Evolutionary conservation across 2,888 invertebrate genomes (phyloP).

Genomic region (Syritta pipiens): DNA sequence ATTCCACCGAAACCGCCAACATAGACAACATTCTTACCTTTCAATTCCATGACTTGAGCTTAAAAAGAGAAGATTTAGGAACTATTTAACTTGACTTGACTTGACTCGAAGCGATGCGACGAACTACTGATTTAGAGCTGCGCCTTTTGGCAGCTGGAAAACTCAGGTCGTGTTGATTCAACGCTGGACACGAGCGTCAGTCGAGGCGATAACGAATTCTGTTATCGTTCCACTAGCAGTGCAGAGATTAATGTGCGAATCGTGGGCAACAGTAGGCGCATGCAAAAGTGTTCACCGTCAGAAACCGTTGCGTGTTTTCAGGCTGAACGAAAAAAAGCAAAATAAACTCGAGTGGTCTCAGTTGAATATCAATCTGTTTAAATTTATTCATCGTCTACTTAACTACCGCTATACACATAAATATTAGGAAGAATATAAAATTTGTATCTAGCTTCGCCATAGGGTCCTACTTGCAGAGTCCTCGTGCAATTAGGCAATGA

Average conservation of each 20-base stretch:
- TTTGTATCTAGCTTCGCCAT: not conserved
- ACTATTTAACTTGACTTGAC: not conserved
- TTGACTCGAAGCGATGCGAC: constrained; percentile 14
- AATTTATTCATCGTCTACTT: constrained; percentile 17
- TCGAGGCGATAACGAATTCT: too few relatives aligned
- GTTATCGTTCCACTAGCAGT: too few relatives aligned
- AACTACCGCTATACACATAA: not conserved
- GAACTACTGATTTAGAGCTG: constrained; percentile 20
- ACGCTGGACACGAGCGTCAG: not conserved
- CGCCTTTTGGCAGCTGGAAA: not conserved
- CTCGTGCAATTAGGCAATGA: constrained; percentile 22
- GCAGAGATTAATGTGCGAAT: too few relatives aligned
- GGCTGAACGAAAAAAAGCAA: too few relatives aligned
- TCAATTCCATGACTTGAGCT: constrained; percentile 24
- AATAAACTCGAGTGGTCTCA: not conserved
- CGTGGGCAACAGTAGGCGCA: too few relatives aligned
- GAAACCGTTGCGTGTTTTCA: too few relatives aligned
- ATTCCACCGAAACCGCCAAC: constrained; percentile 72
- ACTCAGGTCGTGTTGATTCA: not conserved
- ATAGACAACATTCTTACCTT: constrained; percentile 65
- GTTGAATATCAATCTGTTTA: not conserved
- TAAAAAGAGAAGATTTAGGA: not conserved
- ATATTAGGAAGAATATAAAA: too few relatives aligned
- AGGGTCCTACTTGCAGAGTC: constrained; percentile 3
- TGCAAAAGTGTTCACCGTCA: too few relatives aligned